Evolutionary conservation across 2,888 invertebrate species (phyloP), one percentile per base, ranked within the genome.

Genomic region (Leucoma salicis): DNA sequence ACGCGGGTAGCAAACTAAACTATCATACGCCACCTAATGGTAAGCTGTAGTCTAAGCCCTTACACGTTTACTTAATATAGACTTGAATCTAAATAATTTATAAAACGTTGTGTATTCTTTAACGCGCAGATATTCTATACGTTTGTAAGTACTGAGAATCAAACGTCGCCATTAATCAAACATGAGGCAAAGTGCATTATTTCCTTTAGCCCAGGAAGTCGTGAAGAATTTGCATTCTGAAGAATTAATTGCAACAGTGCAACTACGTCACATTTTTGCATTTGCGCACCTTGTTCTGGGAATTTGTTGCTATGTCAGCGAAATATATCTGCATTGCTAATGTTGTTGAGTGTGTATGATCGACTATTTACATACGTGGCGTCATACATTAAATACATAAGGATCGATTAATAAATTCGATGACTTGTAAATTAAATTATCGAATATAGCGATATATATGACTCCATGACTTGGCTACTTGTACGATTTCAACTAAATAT

Each of bases 171-270:
- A 29, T 29, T 29, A 12, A 29, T 29, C 29, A 29, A 13, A 29
- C 29, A 29, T 13, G 29, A 29, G 27, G 1, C 8, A 3, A 27
- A 11, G 29, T 12, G 11, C 11, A 29, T 29, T 13, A 40, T 39
- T 29, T 38, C 46, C 46, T 49, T 40, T 46, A 43, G 49, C 12
- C 28, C 25, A 45, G 46, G 46, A 39, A 46, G 43, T 61, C 58
- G 53, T 57, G 62, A 61, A 42, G 44, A 34, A 39, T 25, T 27
- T 33, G 42, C 62, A 51, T 59, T 61, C 42, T 49, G 41, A 8
- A 35, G 29, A 49, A 58, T 59, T 49, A 57, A 57, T 57, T 51
- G 43, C 16, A 36, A 35, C 32, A 27, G 29, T 42, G 13, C 11
- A 13, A 13, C 16, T 27, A 42, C 62, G 62, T 61, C 46, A 60